Percentiles rank a stretch among this genome's conserved stretches.
phyloP scores from a whole-genome alignment of 2,888 invertebrate genomes.

The Drosophila acutilabella region DNA sequence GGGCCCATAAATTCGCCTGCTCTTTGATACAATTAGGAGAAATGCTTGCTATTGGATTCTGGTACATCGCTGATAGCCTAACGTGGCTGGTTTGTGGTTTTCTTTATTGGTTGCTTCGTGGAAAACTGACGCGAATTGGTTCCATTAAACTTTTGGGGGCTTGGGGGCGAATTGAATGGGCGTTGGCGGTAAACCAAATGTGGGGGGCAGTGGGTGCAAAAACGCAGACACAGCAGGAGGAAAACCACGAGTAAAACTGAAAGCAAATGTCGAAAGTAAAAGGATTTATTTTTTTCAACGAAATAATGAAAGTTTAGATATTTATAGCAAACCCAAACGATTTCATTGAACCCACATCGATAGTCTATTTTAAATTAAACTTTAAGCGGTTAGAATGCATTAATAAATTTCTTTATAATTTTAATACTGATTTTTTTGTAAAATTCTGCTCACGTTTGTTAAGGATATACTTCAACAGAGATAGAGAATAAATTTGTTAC shows the following conservation, averaged over 20 bases:
- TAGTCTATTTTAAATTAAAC: not conserved
- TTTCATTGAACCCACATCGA: not conserved
- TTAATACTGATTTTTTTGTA: not conserved
- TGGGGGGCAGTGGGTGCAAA: not conserved
- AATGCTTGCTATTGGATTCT: slow-evolving; percentile 63
- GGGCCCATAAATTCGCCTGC: slow-evolving; percentile 66
- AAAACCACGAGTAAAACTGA: slow-evolving; percentile 6
- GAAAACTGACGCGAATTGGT: slow-evolving; percentile 35
- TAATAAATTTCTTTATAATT: not conserved
- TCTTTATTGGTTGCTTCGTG: slow-evolving; percentile 41
- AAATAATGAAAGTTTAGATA: not conserved
- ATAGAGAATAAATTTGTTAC: not conserved
- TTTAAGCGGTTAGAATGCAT: not conserved
- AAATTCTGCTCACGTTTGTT: too few relatives aligned
- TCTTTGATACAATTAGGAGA: slow-evolving; percentile 69
- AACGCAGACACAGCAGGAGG: not conserved
- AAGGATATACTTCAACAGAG: not conserved
- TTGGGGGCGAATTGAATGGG: slow-evolving; percentile 17
- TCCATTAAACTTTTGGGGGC: slow-evolving; percentile 34
- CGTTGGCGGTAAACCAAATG: slow-evolving; percentile 14
- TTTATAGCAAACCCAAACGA: not conserved
- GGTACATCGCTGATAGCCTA: slow-evolving; percentile 66
- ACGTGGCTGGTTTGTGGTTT: slow-evolving; percentile 46
- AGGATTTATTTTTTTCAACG: slow-evolving; percentile 1
- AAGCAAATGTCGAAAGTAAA: slow-evolving; percentile 7